Evolutionary conservation across 2,797 vertebrate genomes (phyloP), one percentile per base, ranked within the genome.

Genomic region (Sebastes umbrosus): DNA sequence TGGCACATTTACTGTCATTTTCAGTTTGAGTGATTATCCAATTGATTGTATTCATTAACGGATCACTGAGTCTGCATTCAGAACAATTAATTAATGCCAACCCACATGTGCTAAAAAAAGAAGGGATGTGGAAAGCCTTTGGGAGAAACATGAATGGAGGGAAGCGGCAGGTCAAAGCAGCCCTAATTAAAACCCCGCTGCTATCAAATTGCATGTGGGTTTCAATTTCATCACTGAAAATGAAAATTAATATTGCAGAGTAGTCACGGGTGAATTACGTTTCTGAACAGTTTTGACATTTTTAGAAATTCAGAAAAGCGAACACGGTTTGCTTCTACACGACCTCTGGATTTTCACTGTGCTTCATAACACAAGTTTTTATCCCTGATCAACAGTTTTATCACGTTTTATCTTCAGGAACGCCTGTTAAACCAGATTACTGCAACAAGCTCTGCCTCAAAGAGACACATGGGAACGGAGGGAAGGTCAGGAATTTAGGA

Each of bases 21-120:
- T 79, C 71, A 82, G 68, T 63, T 31, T n/a, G 43, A 71, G 54
- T 25, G 58, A 69, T 77, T 34, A 75, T 67, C 80, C 70, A 71
- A 84, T 86, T 67, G 50, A 66, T 32, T 78, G n/a, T 16, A 79
- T 52, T 80, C 27, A 85, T 87, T 66, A 62, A 46, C 32, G 3
- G 3, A 60, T 69, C 20, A 60, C 8, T 18, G 10, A 67, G 46
- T 32, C 20, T 64, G 52, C 58, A 67, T 67, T 69, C 12, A 43
- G 16, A 80, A 52, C 14, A 74, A 68, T 77, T 43, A 6, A 57
- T 82, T 81, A 12, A 57, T 62, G 36, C 20, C 20, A 12, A 63
- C 69, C 50, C 16, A 69, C 58, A 20, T 72, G 71, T 52, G 25
- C 34, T 63, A 34, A 75, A 69, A 67, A 74, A 50, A 62, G 6